phyloP scores from a whole-genome alignment of 2,888 invertebrate species.

The Autographa gamma region DNA sequence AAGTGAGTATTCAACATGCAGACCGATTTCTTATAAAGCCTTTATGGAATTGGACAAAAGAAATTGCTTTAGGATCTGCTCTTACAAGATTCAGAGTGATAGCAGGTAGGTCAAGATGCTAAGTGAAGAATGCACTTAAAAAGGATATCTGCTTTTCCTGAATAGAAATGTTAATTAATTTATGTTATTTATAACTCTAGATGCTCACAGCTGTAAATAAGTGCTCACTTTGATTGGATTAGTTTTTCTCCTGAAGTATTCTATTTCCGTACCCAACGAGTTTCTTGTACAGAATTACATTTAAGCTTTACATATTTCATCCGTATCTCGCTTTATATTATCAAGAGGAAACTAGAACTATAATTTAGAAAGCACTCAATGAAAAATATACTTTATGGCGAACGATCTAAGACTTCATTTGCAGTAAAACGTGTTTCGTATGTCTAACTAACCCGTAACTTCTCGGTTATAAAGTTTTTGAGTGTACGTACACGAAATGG shows the following conservation, averaged over 20 bases:
- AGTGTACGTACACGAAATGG: not conserved
- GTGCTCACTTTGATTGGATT: constrained; percentile 12
- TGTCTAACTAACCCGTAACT: constrained; percentile 6
- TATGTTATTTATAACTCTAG: constrained; percentile 8
- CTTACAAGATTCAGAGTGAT: not conserved
- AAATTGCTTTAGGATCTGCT: not conserved
- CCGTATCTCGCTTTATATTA: constrained; percentile 12
- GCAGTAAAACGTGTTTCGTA: not conserved
- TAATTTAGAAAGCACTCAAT: not conserved
- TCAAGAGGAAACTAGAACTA: constrained; percentile 5
- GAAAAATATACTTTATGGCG: not conserved
- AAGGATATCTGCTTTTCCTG: no score
- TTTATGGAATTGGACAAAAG: not conserved
- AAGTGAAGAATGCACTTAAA: no score
- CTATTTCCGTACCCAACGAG: not conserved
- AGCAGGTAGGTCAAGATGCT: not conserved
- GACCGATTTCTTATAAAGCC: not conserved
- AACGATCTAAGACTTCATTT: not conserved
- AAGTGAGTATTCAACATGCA: no score
- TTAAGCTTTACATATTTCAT: constrained; percentile 19
- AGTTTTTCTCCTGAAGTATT: constrained; percentile 15
- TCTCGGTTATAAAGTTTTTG: not conserved
- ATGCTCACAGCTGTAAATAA: constrained; percentile 9
- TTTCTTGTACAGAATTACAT: constrained; percentile 10
- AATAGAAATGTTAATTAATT: not conserved